These are phyloP conservation scores for Beroe forskalii DNA, from an alignment of 37 sponge, comb jelly and placozoan genomes.

Conservation along the genomic window DNA sequence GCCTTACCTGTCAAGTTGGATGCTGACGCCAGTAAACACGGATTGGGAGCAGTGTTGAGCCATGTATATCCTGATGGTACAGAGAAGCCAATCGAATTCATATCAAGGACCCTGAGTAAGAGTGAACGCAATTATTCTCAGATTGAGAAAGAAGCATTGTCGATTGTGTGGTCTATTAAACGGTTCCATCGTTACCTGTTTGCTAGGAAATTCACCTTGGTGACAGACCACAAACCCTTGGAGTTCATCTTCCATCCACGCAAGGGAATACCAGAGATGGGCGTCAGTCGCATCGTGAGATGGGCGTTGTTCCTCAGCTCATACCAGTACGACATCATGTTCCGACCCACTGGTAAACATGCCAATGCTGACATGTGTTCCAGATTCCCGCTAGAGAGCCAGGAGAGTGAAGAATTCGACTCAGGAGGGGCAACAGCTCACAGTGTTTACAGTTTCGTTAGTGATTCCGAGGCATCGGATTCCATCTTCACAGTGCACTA, in stretches of 20 bases:
- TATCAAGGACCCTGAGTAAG: slow-evolving; percentile 68
- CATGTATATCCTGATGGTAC: slow-evolving; percentile 65
- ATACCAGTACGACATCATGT: slow-evolving; percentile 71
- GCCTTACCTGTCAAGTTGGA: too few species aligned
- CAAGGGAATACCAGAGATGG: slow-evolving; percentile 3
- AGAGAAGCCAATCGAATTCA: slow-evolving; percentile 71
- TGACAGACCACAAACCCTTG: slow-evolving; percentile 69
- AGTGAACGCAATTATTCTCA: slow-evolving; percentile 71
- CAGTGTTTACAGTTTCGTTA: too few species aligned
- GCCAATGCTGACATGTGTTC: slow-evolving; percentile 74
- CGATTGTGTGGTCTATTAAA: slow-evolving; percentile 67
- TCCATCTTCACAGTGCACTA: too few species aligned
- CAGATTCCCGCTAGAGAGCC: slow-evolving; percentile 63
- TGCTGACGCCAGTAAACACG: too few species aligned
- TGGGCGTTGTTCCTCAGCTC: slow-evolving; percentile 66
- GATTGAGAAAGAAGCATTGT: slow-evolving; percentile 70
- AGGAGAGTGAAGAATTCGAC: background rate
- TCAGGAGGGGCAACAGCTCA: too few species aligned
- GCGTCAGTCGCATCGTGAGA: background rate
- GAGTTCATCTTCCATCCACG: background rate
- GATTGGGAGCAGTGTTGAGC: too few species aligned
- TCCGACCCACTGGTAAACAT: slow-evolving; percentile 68
- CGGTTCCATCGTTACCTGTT: slow-evolving; percentile 71
- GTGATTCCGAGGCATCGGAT: too few species aligned
- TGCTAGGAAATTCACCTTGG: slow-evolving; percentile 68